Evolutionary conservation across 2,888 invertebrate species (phyloP), one percentile per base, ranked within the genome.

Genomic region (Ischnura elegans): DNA sequence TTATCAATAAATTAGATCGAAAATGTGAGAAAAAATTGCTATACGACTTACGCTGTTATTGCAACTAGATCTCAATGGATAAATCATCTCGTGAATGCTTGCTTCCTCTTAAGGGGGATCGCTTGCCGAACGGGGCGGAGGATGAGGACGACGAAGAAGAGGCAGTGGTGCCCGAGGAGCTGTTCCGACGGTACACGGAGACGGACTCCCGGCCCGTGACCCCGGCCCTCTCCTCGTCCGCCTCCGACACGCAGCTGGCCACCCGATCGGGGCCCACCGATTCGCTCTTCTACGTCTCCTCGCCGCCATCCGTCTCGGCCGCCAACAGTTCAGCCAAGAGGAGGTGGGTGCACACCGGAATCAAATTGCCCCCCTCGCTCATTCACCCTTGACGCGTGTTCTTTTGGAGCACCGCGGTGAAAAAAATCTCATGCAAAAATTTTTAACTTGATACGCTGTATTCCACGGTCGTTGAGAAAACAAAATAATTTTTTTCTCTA

Each of bases 151-250:
- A 96, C 93, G 96, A 96, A 94, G 96, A 96, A 0, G 97, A 97
- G 94, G 97, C 97, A 94, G 97, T 97, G 95, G 97, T 98, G 94
- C 98, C 98, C 0, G 98, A 98, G 95, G 98, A 98, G 95, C 96
- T 98, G 95, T 98, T 98, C 95, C 96, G 98, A 95, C 96, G 98
- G 94, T 98, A 98, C 95, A 98, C 98, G 0, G 98, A 98, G 95
- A 98, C 98, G 0, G 98, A 98, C 95, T 98, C 98, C 0, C 96
- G 98, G 45, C 98, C 98, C 0, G 96, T 97, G 94, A 98, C 98
- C 0, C 98, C 98, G 0, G 97, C 98, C 0, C 98, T 98, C 0
- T 90, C 90, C 21, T 90, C 90, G 8, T 86, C 85, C 10, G 85
- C 43, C 16, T 87, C 84, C 51, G 87, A 85, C 51, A 87, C 85